These are phyloP conservation scores for Drosophila teissieri DNA, from an alignment of 1,140 invertebrate genomes.

Conservation along the genomic window DNA sequence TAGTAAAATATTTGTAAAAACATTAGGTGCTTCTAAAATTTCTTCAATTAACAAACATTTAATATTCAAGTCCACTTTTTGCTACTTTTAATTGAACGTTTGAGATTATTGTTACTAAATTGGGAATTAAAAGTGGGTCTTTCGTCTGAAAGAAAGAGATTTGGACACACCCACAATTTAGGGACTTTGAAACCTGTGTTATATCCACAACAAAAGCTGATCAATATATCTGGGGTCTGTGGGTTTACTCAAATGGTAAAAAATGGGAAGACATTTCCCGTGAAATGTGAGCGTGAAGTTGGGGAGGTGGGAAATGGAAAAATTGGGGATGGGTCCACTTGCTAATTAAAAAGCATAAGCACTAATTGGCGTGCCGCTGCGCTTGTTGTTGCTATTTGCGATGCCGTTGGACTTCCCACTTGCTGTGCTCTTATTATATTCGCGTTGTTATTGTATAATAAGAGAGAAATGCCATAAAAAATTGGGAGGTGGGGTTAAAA, in stretches of 20 bases:
- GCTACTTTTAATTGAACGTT: too few species aligned
- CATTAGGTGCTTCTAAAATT: too few species aligned
- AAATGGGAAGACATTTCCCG: conserved; percentile 7
- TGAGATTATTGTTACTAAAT: too few species aligned
- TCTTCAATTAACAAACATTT: too few species aligned
- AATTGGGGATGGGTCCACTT: conserved; percentile 28
- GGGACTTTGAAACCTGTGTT: background rate
- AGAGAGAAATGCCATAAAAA: conserved; percentile 49
- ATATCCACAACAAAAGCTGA: conserved; percentile 5
- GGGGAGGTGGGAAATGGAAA: conserved; percentile 2
- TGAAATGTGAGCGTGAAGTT: background rate
- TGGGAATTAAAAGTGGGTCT: too few species aligned
- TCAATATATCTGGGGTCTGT: conserved; percentile 5
- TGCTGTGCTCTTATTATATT: conserved; percentile 60
- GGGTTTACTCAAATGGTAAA: background rate
- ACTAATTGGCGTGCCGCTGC: conserved; percentile 75
- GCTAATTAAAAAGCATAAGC: conserved; percentile 79
- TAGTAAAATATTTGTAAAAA: too few species aligned
- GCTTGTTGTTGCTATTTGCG: conserved; percentile 35
- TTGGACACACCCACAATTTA: background rate
- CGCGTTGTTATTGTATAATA: conserved; percentile 55
- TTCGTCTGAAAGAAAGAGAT: too few species aligned
- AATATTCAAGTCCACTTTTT: too few species aligned
- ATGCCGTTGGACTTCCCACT: conserved; percentile 51
- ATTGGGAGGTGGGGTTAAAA: conserved; percentile 25